Conservation (phyloP, 2,888 invertebrate species). For the Volucella inflata region DNA sequence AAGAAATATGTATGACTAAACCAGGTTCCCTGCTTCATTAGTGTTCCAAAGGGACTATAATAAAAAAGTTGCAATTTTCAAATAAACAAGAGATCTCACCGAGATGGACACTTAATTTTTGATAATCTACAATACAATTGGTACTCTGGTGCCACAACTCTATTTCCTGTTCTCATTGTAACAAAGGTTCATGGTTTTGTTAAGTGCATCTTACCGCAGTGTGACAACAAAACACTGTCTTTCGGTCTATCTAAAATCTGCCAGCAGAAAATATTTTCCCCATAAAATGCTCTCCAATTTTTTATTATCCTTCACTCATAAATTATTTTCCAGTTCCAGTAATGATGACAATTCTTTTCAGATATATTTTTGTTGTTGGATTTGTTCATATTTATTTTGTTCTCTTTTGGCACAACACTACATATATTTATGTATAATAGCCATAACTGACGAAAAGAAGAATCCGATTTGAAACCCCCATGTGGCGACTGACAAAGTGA, state of each 20-base stretch:
- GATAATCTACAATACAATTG: too few relatives aligned
- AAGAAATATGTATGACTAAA: too few relatives aligned
- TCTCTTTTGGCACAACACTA: constrained; percentile 50
- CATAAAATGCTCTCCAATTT: constrained; percentile 22
- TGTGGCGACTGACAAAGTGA: constrained; percentile 41
- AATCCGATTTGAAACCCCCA: neutral
- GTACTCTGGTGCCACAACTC: too few relatives aligned
- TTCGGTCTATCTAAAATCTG: too few relatives aligned
- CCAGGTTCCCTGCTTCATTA: too few relatives aligned
- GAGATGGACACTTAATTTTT: too few relatives aligned
- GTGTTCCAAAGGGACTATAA: too few relatives aligned
- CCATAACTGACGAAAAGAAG: too few relatives aligned
- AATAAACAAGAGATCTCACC: too few relatives aligned
- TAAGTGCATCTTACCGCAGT: constrained; percentile 47
- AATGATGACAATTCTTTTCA: constrained; percentile 29
- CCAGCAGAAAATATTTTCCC: constrained; percentile 33
- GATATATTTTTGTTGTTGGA: too few relatives aligned
- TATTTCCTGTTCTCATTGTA: neutral
- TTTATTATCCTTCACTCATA: constrained; percentile 38
- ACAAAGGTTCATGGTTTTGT: constrained; percentile 38
- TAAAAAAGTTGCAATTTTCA: too few relatives aligned
- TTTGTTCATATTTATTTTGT: neutral
- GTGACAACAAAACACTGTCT: constrained; percentile 2
- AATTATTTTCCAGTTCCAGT: constrained; percentile 41
- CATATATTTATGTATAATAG: neutral